Evolutionary conservation across 64 coral and sea anemone species (phyloP), one percentile per base, ranked within the genome.

Genomic region (Stichodactyla mertensii): DNA sequence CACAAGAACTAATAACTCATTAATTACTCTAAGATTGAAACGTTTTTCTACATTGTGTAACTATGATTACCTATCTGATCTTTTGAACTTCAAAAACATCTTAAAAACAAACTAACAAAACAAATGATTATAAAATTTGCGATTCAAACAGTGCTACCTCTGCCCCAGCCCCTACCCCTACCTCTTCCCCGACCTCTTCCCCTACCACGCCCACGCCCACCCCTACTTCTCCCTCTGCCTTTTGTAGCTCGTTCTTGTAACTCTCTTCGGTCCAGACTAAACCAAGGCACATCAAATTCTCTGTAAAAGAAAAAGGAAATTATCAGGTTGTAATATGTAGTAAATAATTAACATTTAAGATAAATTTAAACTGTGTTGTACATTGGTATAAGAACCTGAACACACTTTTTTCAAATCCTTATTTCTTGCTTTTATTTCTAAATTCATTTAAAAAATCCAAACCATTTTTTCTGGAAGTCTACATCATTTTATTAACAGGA

Each of bases 221-320:
- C 80, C 57, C 54, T 71, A 31, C 81, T 79, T 55, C 81, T 86
- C 10, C 79, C 80, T 24, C 82, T 90, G 18, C 61, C 77, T 83
- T 91, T 99, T 55, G 87, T 88, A 84, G 91, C 88, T 67, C 97
- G 85, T 55, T 99, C 97, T 53, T 92, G 91, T 52, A 99, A 88
- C 80, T 99, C 93, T 92, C 97, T 92, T 87, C 93, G 94, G 19
- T 99, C 93, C 16, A 99, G 28, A 87, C 90, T 99, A 80, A 99
- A 99, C 97, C 97, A 99, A 20, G 97, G 97, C n/a, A 99, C 80
- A 55, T 99, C 96, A 79, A 98, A 98, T 83, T 98, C 96, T 86
- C 96, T 98, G 82, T 51, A 85, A 88, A 61, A 64, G 26, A 90
- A 57, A 18, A 52, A 45, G 87, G 23, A 11, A 1, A 16, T 51